phyloP scores from a whole-genome alignment of 2,113 vertebrate genomes.

The Menura novaehollandiae region DNA sequence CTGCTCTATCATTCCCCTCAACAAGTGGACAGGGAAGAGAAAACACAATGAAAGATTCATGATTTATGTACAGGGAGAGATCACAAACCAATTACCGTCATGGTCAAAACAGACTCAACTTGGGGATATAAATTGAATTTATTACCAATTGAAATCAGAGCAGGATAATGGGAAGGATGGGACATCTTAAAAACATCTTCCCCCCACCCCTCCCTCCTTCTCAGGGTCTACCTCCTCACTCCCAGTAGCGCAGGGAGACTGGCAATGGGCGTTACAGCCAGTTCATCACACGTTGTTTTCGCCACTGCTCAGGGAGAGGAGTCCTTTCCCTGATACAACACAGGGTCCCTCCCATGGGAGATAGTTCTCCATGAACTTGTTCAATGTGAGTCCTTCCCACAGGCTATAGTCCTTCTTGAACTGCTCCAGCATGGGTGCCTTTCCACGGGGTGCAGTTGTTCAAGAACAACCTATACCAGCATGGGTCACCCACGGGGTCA shows the following conservation, averaged over 20 bases:
- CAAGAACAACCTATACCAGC: neutral
- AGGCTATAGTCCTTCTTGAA: neutral
- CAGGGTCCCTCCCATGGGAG: accelerated
- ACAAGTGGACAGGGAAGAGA: too few relatives aligned
- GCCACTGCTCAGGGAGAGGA: neutral
- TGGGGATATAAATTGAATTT: neutral
- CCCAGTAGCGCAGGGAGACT: neutral
- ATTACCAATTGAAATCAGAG: neutral
- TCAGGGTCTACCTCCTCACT: neutral
- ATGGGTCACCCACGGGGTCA: neutral
- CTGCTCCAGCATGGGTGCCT: neutral
- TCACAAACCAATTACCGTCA: neutral
- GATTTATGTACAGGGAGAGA: neutral
- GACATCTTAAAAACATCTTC: neutral
- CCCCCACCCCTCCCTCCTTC: neutral
- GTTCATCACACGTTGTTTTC: neutral
- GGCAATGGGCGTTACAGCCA: neutral
- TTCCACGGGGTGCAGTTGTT: neutral
- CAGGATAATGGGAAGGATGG: neutral
- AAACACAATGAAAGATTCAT: neutral
- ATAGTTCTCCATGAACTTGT: neutral
- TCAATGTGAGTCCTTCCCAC: neutral
- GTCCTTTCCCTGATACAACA: neutral
- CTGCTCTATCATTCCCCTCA: neutral
- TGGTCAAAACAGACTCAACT: neutral